Evolutionary conservation across 2,888 invertebrate genomes (phyloP), one percentile per base, ranked within the genome.

Genomic region (Gasteruption jaculator): DNA sequence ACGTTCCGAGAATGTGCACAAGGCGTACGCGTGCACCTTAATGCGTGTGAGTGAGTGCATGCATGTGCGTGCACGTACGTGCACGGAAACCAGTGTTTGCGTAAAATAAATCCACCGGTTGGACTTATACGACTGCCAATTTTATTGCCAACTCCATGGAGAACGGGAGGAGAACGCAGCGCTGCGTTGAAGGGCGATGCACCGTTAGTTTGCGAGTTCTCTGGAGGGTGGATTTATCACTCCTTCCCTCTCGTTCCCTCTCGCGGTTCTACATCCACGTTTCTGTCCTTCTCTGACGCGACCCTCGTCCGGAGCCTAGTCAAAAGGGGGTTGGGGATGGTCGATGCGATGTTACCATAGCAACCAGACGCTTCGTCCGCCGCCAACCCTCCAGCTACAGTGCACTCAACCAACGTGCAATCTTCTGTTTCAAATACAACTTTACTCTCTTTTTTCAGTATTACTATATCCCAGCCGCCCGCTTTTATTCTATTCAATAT

Each of bases 261-360:
- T 36, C 46, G 31, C 39, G 36, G 29, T 40, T 29, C 22, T 35
- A 39, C 38, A 30, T 26, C 37, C 41, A 27, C 33, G 29, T 32
- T 39, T 34, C 44, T 32, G 22, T 22, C 33, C 20, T 24, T 19
- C 40, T 11, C 35, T 57, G 51, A 54, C 53, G 43, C 54, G 45
- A 51, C 48, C 57, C 52, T 57, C 55, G 58, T 54, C 58, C 58
- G 56, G 53, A 55, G 52, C 58, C 61, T 50, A 50, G 56, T 54
- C 56, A 45, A 48, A 52, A 44, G 53, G 57, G 58, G 64, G 58
- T 58, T 68, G 71, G 68, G 71, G 68, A n/a, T 68, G 74, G 66
- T 74, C 74, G 75, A 74, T 74, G 75, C 74, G 73, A 71, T 71
- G 73, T 75, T 71, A 59, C 73, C 69, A 68, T 72, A 71, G 72